Conservation (phyloP, 1,140 invertebrate genomes). For the Danaus melanippus region DNA sequence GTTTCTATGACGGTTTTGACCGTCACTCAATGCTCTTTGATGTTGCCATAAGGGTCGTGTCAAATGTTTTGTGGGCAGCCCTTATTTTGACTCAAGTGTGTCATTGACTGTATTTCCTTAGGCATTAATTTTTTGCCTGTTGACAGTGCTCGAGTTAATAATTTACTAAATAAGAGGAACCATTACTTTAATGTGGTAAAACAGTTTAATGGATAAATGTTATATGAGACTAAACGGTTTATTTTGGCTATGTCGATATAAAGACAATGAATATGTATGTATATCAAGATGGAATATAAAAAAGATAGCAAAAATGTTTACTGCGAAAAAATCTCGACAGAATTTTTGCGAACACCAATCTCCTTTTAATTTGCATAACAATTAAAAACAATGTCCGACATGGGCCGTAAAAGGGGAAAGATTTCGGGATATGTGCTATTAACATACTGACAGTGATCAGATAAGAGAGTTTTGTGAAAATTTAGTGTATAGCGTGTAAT, state of each 20-base stretch:
- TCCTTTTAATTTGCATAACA: constrained; percentile 18
- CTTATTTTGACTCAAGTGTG: constrained; percentile 22
- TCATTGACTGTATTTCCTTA: not conserved
- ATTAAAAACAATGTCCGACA: constrained; percentile 15
- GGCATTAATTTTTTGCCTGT: no score
- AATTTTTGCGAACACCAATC: no score
- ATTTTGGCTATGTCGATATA: no score
- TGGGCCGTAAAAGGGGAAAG: constrained; percentile 27
- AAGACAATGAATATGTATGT: no score
- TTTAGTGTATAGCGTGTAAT: constrained; percentile 58
- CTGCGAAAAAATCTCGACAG: no score
- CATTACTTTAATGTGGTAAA: no score
- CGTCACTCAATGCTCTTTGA: constrained; percentile 42
- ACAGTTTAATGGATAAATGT: no score
- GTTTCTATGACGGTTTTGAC: constrained; percentile 37
- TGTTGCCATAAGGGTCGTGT: constrained; percentile 29
- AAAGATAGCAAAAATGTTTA: no score
- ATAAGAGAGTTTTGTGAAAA: constrained; percentile 59
- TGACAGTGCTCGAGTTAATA: no score
- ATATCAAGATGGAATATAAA: no score
- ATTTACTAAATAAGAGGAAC: no score
- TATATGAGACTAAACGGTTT: no score
- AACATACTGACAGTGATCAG: constrained; percentile 55
- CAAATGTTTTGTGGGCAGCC: constrained; percentile 25
- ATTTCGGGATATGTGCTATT: constrained; percentile 54